Evolutionary conservation across 2,797 vertebrate genomes (phyloP), one percentile per base, ranked within the genome.

Genomic region (Ibycter americanus): DNA sequence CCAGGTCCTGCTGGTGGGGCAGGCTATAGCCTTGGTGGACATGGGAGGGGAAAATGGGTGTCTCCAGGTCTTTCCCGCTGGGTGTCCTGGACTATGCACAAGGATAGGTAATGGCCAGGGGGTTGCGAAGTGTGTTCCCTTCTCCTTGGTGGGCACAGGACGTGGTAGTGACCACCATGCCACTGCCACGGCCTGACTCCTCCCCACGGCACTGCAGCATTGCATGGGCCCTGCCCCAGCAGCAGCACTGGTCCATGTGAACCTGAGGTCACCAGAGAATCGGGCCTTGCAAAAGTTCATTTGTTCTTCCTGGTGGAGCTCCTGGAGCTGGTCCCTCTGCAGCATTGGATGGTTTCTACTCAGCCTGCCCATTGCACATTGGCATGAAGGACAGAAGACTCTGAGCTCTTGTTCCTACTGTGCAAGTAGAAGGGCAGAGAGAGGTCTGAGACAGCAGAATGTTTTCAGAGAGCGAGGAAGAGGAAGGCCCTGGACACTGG

Each of bases 331-430:
- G 49, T 78, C 1, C 2, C 36, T 66, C 83, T 59, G 62, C 62
- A 81, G 61, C 5, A 1, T 4, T 18, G 38, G 47, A 27, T 18
- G 47, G 47, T 40, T 76, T 89, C 62, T 86, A 67, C n/a, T 72
- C 42, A 66, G 36, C 49, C 70, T 73, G 77, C 56, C 86, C 0
- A 0, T 29, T 0, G 2, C 21, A 34, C 31, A 23, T 4, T 0
- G 0, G 62, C 52, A 61, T 44, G 66, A 77, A 62, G 61, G 51
- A 49, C 51, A 77, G 71, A 70, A 59, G 54, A 42, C 27, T 44
- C 51, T 54, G 73, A 63, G 12, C 59, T 88, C 59, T 47, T 51
- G 15, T 9, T 80, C 18, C 61, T 87, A 34, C 52, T 42, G 68
- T 51, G 26, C 25, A 63, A 68, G 81, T 9, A 84, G n/a, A 56